Evolutionary conservation across 2,888 invertebrate genomes (phyloP).

Genomic region (Himalopsyche tibetana): DNA sequence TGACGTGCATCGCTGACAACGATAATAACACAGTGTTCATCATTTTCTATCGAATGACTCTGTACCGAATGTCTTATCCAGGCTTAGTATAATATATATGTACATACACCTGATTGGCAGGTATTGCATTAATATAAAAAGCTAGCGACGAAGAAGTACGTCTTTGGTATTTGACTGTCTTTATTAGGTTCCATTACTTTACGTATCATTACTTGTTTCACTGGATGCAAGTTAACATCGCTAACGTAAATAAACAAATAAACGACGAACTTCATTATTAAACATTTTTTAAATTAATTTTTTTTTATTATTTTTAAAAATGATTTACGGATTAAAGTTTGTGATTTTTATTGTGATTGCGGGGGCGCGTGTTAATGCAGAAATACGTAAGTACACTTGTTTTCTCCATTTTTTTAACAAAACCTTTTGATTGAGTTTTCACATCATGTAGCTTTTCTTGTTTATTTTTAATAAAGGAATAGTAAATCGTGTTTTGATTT

Average conservation of each 20-base stretch:
- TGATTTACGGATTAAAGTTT: slow-evolving; percentile 34
- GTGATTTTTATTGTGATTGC: slow-evolving; percentile 22
- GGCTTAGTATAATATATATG: too few species aligned
- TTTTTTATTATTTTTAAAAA: too few species aligned
- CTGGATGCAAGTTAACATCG: background rate
- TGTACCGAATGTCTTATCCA: too few species aligned
- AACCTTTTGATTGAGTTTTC: too few species aligned
- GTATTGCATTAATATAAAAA: slow-evolving; percentile 10
- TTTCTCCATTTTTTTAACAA: background rate
- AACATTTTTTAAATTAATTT: background rate
- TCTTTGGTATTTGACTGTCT: background rate
- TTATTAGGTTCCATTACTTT: background rate
- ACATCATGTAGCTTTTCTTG: too few species aligned
- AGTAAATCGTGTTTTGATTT: too few species aligned
- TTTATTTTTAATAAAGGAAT: too few species aligned
- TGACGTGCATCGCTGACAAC: too few species aligned
- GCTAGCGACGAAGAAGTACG: background rate
- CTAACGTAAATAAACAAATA: background rate
- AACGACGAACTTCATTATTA: background rate
- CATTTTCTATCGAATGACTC: too few species aligned
- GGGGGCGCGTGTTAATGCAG: slow-evolving; percentile 50
- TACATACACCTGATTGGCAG: background rate
- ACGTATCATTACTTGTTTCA: background rate
- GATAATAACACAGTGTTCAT: too few species aligned
- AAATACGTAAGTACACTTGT: slow-evolving; percentile 57